Evolutionary conservation across 2,888 invertebrate species (phyloP), one percentile per base, ranked within the genome.

Genomic region (Epirrhoe alternata): DNA sequence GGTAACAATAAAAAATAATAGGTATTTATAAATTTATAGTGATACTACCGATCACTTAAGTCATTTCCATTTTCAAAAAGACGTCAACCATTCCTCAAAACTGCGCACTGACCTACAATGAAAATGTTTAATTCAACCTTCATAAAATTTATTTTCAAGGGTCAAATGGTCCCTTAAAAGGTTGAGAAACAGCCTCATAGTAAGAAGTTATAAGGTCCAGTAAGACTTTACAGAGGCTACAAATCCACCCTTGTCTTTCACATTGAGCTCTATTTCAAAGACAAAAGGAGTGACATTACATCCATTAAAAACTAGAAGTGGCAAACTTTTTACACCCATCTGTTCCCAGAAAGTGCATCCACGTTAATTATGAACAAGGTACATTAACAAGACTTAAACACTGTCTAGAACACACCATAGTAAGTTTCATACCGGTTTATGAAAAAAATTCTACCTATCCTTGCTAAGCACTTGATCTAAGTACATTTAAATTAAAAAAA

Each of bases 161-260:
- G 52, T 63, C 55, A 42, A 54, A 6, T 61, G 61, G 61, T 57
- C 54, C 57, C 61, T 50, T 65, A 66, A 60, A 64, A 60, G 59
- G 60, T 55, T 64, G 51, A 42, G 60, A 50, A 55, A 30, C 50
- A 14, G 56, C 59, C 56, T 31, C 47, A 62, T 42, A 58, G 66
- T 61, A 62, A 70, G 63, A 70, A 73, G 71, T 73, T 73, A 70
- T 73, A 73, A 71, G 70, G 69, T 70, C 70, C 64, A 56, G 61
- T 66, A 65, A 66, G 63, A 61, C 69, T 75, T 74, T 79, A 74
- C 70, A 70, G 77, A 74, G 72, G 75, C 80, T 81, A 84, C 85
- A 87, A 87, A 87, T 87, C 83, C 76, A 75, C 74, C 76, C 77
- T 79, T 77, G 86, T 84, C 84, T 79, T 75, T 73, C 76, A 74